Base-by-base conservation (phyloP, 2,113 vertebrate genomes). In the Bubo blakistoni region DNA sequence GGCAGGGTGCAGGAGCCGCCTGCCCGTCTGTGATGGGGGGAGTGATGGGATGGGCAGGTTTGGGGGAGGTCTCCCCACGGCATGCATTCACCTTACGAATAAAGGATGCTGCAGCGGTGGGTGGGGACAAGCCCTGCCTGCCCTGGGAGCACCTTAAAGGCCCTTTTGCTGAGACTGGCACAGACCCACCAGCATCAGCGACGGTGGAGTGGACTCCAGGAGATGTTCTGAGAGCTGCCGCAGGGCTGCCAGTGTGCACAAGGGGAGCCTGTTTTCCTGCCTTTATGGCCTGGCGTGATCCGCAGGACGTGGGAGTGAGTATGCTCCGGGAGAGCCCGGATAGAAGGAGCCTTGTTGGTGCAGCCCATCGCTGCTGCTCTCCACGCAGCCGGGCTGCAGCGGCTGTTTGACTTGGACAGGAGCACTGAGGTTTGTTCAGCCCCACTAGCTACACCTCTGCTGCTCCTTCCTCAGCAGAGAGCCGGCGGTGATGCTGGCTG, bases 1-100 rank as follows among this genome's bases (percentile, higher is more conserved):
- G 65, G 66, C 20, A 49, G 34, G 46, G 21, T 4, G 10, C 6
- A 7, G 55, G 57, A 27, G 36, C 34, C 3, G 16, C 21, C 42
- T 66, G 47, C 6, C 49, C 3, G 8, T 16, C 7, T 7, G 44
- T 1, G 34, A 13, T 14, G 38, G 17, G 79, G 26, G 24, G 17
- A 38, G 10, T 0, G 15, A 4, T 11, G 52, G 36, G 47, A 19
- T 5, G 26, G 49, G 58, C 44, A 15, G 42, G 4, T 49, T 1
- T 36, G 49, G 21, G 38, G 46, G 42, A 34, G 22, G 13, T 77
- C 15, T 76, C 30, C 66, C 19, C 20, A 2, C 1, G 3, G 13
- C 24, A 12, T 0, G 0, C 0, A 0, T 6, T 57, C 36, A 0
- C 0, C 1, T 3, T 2, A 6, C 0, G 16, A 25, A 10, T 0